Conservation (phyloP, 2,797 vertebrate genomes). For the Miopithecus talapoin region DNA sequence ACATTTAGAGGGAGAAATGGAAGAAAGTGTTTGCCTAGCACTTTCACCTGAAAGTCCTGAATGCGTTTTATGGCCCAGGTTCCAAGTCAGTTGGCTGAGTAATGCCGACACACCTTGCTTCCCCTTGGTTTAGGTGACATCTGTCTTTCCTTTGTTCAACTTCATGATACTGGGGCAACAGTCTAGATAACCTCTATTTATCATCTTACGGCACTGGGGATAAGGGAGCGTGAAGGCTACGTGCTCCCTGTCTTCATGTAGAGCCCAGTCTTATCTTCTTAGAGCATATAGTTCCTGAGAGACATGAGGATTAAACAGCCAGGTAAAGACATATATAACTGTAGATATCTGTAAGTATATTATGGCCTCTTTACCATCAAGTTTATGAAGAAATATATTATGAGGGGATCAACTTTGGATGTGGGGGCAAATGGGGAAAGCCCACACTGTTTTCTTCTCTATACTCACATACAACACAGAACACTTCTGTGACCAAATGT, state of each 20-base stretch:
- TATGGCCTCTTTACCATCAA: background rate
- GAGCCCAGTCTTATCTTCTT: background rate
- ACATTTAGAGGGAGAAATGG: background rate
- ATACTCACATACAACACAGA: background rate
- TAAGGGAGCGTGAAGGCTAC: rapidly evolving
- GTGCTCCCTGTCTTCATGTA: background rate
- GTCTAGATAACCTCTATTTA: background rate
- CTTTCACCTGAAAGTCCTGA: background rate
- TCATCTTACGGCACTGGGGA: rapidly evolving
- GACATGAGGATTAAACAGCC: background rate
- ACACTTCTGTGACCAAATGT: background rate
- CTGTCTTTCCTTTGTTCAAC: background rate
- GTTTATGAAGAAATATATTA: background rate
- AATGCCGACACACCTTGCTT: background rate
- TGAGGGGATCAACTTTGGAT: background rate
- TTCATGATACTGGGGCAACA: background rate
- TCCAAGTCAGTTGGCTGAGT: background rate
- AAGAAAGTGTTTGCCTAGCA: background rate
- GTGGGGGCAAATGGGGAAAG: background rate
- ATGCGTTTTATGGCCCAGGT: background rate
- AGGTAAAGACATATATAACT: background rate
- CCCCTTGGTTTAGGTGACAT: background rate
- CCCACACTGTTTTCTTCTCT: background rate
- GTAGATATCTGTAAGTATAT: background rate
- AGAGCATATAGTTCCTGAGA: background rate